phyloP scores from a whole-genome alignment of 2,113 vertebrate species.

The Oncorhynchus mykiss region DNA sequence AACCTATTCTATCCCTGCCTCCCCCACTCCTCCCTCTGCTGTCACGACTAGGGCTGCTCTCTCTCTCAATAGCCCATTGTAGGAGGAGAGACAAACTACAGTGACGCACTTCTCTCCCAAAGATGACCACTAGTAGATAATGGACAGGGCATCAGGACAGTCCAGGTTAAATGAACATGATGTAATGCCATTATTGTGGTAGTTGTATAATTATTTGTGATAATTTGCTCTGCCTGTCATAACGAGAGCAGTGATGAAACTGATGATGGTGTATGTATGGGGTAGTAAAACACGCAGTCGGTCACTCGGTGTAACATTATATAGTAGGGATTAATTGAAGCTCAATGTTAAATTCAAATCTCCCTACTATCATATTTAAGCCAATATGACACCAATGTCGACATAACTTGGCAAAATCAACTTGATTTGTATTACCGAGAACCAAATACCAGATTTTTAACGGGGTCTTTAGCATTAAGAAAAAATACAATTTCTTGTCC shows the following conservation, averaged over 20 bases:
- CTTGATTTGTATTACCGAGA: too few species aligned
- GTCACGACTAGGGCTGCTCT: slow-evolving; percentile 27
- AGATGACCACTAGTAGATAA: slow-evolving; percentile 1
- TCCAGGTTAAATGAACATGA: background rate
- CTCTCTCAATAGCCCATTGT: slow-evolving; percentile 22
- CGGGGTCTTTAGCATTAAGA: too few species aligned
- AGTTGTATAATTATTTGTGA: slow-evolving; percentile 9
- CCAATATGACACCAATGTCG: too few species aligned
- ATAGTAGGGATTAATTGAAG: too few species aligned
- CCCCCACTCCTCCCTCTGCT: background rate
- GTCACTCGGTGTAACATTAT: too few species aligned
- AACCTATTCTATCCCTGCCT: slow-evolving; percentile 11
- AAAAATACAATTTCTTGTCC: too few species aligned
- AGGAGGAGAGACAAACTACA: slow-evolving; percentile 16
- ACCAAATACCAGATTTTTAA: too few species aligned
- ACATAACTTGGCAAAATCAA: too few species aligned
- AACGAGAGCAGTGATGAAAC: background rate
- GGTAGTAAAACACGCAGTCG: too few species aligned
- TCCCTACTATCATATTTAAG: too few species aligned
- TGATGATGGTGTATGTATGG: too few species aligned
- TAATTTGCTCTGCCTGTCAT: background rate
- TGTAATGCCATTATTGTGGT: slow-evolving; percentile 4
- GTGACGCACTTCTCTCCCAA: slow-evolving; percentile 26
- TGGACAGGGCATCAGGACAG: slow-evolving; percentile 15
- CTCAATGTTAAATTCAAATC: too few species aligned